These are phyloP conservation scores for Macrosteles quadrilineatus DNA, from an alignment of 1,140 invertebrate genomes.

Conservation along the genomic window DNA sequence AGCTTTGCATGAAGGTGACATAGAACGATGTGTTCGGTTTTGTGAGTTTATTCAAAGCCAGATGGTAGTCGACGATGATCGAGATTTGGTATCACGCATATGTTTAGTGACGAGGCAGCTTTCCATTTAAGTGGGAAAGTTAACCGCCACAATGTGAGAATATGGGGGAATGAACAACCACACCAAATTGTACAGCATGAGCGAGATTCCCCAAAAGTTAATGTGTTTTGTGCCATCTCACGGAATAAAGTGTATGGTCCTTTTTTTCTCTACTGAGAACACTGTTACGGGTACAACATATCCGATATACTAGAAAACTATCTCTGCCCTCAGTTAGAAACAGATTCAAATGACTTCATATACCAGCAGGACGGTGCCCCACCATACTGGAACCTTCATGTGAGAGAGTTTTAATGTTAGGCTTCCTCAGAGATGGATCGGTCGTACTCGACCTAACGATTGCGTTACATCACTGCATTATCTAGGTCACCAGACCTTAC, in stretches of 20 bases:
- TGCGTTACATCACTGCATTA: no score
- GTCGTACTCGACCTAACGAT: neutral
- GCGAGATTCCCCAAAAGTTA: conserved; percentile 31
- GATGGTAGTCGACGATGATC: no score
- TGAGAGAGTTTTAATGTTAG: neutral
- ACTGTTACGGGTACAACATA: neutral
- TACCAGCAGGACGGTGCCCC: neutral
- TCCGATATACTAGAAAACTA: neutral
- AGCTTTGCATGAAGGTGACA: no score
- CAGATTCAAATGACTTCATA: neutral
- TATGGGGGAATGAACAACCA: conserved; percentile 29
- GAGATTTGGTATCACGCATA: no score
- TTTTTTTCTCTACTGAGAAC: conserved; percentile 10
- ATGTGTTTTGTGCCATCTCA: conserved; percentile 20
- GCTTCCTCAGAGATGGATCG: neutral
- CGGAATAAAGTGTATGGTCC: conserved; percentile 16
- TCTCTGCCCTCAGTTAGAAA: neutral
- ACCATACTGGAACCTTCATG: neutral
- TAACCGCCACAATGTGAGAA: conserved; percentile 27
- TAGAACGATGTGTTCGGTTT: no score
- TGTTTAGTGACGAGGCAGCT: neutral
- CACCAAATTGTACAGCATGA: conserved; percentile 3
- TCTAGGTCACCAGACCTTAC: no score
- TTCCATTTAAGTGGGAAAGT: neutral
- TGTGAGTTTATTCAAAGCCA: no score